A percentile compares a stretch with the other conserved stretches of the same genome.
phyloP scores from a whole-genome alignment of 2,113 vertebrate genomes.

The Brachyhypopomus gauderio region DNA sequence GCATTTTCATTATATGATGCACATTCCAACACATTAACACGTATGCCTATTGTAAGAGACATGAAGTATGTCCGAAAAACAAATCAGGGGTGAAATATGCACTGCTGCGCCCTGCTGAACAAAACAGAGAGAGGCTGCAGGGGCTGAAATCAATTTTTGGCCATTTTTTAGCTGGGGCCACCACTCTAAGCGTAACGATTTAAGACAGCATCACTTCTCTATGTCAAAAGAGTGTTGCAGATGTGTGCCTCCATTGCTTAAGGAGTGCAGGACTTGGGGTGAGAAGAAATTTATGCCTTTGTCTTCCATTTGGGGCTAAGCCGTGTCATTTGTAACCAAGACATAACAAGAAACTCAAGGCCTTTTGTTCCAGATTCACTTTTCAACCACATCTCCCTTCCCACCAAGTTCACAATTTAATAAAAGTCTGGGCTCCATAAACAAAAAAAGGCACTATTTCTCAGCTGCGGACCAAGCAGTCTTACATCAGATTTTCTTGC shows the following conservation, averaged over 20 bases:
- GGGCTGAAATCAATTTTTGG: slow-evolving; percentile 66
- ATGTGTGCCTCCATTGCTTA: slow-evolving; percentile 55
- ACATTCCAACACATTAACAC: slow-evolving; percentile 46
- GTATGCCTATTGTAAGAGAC: slow-evolving; percentile 13
- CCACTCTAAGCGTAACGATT: slow-evolving; percentile 64
- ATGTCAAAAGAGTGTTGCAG: slow-evolving; percentile 63
- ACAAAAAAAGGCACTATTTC: slow-evolving; percentile 44
- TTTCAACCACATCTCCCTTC: slow-evolving; percentile 34
- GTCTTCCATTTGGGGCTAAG: slow-evolving; percentile 50
- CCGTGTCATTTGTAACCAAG: slow-evolving; percentile 56
- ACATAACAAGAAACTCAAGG: slow-evolving; percentile 61
- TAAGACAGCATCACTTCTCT: slow-evolving; percentile 65
- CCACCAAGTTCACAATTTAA: slow-evolving; percentile 59
- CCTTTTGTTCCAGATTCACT: slow-evolving; percentile 55
- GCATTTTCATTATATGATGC: slow-evolving; percentile 51
- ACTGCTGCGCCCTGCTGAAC: slow-evolving; percentile 15
- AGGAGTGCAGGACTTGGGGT: slow-evolving; percentile 52
- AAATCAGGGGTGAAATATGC: slow-evolving; percentile 25
- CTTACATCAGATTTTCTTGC: slow-evolving; percentile 43
- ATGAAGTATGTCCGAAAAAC: slow-evolving; percentile 12
- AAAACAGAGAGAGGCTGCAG: slow-evolving; percentile 48
- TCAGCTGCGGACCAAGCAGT: slow-evolving; percentile 51
- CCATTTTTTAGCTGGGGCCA: slow-evolving; percentile 57
- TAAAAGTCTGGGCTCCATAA: slow-evolving; percentile 59
- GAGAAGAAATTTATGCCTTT: slow-evolving; percentile 55